Percentiles rank a stretch among this genome's conserved stretches.
These are phyloP conservation scores for Borostomias antarcticus DNA, from an alignment of 2,797 vertebrate species.

Conservation along the genomic window DNA sequence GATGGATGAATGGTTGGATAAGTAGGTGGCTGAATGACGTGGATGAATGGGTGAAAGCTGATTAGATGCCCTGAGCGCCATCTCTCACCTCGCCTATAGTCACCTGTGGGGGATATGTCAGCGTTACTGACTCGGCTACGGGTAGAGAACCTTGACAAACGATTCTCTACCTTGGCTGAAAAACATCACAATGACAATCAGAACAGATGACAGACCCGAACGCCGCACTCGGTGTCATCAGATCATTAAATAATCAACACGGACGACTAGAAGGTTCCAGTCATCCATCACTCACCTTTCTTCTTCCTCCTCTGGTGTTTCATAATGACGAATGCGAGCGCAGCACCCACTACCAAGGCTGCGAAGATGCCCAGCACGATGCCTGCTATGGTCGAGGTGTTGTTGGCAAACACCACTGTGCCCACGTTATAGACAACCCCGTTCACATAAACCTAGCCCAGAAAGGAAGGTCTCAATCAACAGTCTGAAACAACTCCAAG, in stretches of 20 bases:
- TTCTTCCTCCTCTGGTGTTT: conserved; percentile 72
- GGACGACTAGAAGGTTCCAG: too few species aligned
- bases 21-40: background rate
- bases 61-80: background rate
- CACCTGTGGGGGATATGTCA: conserved; percentile 63
- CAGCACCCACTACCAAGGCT: conserved; percentile 69
- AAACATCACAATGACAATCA: conserved; percentile 11
- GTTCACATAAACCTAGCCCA: conserved; percentile 83
- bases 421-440: conserved; percentile 70
- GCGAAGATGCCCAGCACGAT: conserved; percentile 77
- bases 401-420: conserved; percentile 66
- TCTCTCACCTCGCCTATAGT: conserved; percentile 75
- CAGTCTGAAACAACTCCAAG: background rate
- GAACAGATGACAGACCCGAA: background rate
- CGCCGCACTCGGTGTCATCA: too few species aligned
- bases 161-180: conserved; percentile 67
- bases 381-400: conserved; percentile 55
- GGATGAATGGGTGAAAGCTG: background rate
- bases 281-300: conserved; percentile 71
- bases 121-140: conserved; percentile 30
- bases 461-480: background rate
- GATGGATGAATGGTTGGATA: background rate
- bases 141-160: conserved; percentile 60
- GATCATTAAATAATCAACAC: too few species aligned
- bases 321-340: conserved; percentile 69